Conservation (phyloP, 2,797 vertebrate genomes). For the Synanceia verrucosa region DNA sequence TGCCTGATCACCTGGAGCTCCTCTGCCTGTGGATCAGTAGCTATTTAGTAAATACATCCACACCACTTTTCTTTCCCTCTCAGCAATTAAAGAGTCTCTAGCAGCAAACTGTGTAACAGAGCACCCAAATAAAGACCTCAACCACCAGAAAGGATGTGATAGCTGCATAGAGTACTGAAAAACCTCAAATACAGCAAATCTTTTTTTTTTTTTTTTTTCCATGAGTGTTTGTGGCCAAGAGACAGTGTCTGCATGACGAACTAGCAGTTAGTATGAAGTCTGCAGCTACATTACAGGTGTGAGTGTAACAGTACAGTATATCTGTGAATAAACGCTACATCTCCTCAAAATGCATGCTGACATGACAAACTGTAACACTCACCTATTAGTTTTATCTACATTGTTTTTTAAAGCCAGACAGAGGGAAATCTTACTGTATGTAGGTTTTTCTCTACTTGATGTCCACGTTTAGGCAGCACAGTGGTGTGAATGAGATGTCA, state of each 20-base stretch:
- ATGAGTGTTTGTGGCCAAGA: too few species aligned
- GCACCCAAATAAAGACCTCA: background rate
- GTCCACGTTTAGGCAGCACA: background rate
- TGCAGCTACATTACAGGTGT: too few species aligned
- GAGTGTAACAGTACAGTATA: too few species aligned
- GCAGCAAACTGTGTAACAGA: background rate
- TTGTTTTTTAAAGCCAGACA: background rate
- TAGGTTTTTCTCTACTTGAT: background rate
- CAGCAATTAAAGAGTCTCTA: background rate
- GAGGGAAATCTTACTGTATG: background rate
- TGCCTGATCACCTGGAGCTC: conserved; percentile 72
- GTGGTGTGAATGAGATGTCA: background rate
- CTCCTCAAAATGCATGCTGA: too few species aligned
- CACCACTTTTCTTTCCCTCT: background rate
- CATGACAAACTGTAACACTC: too few species aligned
- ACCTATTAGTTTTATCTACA: background rate
- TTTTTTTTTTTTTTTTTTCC: too few species aligned
- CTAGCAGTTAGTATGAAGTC: too few species aligned
- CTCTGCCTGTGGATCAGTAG: conserved; percentile 63
- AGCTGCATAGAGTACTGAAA: background rate
- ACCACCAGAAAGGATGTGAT: background rate
- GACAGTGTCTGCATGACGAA: too few species aligned
- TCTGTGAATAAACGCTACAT: too few species aligned
- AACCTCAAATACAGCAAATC: too few species aligned
- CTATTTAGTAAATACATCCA: background rate